Conservation (phyloP, 2,888 invertebrate species). For the Chloroclysta siterata region DNA sequence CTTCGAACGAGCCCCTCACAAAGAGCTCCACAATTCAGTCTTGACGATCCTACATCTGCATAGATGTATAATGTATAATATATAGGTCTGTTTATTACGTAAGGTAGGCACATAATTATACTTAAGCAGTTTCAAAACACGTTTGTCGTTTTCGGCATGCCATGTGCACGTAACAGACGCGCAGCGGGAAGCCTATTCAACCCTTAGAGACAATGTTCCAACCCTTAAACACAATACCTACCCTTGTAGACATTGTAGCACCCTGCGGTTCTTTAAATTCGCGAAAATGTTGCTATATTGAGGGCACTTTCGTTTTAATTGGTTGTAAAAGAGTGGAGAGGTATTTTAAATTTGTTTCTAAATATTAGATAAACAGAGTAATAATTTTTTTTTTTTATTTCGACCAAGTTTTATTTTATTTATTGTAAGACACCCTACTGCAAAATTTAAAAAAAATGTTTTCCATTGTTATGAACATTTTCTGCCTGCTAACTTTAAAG, state of each 20-base stretch:
- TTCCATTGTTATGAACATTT: too few relatives aligned
- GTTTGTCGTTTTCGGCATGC: slow-evolving; percentile 40
- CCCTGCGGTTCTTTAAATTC: slow-evolving; percentile 64
- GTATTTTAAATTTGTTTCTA: background rate
- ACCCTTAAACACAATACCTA: slow-evolving; percentile 34
- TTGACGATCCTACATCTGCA: too few relatives aligned
- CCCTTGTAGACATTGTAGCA: slow-evolving; percentile 57
- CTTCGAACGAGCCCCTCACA: too few relatives aligned
- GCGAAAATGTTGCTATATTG: slow-evolving; percentile 61
- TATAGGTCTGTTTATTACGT: background rate
- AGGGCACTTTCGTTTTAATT: slow-evolving; percentile 37
- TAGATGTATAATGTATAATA: too few relatives aligned
- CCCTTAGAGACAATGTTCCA: slow-evolving; percentile 42
- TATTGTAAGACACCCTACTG: too few relatives aligned
- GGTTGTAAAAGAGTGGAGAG: slow-evolving; percentile 17
- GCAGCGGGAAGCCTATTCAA: slow-evolving; percentile 56
- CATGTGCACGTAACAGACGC: slow-evolving; percentile 64
- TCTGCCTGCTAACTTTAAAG: too few relatives aligned
- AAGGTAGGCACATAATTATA: background rate
- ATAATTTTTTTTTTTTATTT: too few relatives aligned
- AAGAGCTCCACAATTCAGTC: too few relatives aligned
- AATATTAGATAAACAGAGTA: background rate
- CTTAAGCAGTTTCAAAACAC: slow-evolving; percentile 1
- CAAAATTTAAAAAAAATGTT: too few relatives aligned
- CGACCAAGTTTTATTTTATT: too few relatives aligned